phyloP scores from a whole-genome alignment of 2,888 invertebrate genomes.

The Odontomyia ornata region DNA sequence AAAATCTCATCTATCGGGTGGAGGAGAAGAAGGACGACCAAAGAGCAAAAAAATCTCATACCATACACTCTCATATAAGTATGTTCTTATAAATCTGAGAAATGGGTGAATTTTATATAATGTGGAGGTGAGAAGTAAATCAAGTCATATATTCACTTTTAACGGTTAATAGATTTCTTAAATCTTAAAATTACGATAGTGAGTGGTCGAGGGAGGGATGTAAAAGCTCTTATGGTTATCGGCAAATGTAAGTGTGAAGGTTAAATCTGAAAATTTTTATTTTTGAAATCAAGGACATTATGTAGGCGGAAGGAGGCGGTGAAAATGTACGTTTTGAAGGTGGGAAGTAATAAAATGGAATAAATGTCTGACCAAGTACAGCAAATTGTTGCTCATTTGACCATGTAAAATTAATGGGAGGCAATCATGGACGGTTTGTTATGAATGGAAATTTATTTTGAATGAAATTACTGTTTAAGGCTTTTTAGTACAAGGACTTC shows the following conservation, averaged over 20 bases:
- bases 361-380: constrained; percentile 11
- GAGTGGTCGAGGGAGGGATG: not conserved
- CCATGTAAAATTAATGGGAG: not conserved
- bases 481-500: no score
- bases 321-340: not conserved
- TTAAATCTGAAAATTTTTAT: not conserved
- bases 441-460: no score
- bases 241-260: not conserved
- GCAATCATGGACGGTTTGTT: not conserved
- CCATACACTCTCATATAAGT: no score
- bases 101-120: no score
- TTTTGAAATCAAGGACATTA: not conserved
- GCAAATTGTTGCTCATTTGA: constrained; percentile 7
- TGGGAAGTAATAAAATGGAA: not conserved
- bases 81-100: no score
- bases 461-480: no score
- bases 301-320: not conserved
- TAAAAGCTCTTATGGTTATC: not conserved
- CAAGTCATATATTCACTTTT: constrained; percentile 26
- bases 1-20: constrained; percentile 16
- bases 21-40: no score
- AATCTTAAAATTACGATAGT: not conserved
- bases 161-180: not conserved
- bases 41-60: no score
- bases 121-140: constrained; percentile 9